Base-by-base conservation (phyloP, 2,888 invertebrate genomes). In the Agelastica alni region DNA sequence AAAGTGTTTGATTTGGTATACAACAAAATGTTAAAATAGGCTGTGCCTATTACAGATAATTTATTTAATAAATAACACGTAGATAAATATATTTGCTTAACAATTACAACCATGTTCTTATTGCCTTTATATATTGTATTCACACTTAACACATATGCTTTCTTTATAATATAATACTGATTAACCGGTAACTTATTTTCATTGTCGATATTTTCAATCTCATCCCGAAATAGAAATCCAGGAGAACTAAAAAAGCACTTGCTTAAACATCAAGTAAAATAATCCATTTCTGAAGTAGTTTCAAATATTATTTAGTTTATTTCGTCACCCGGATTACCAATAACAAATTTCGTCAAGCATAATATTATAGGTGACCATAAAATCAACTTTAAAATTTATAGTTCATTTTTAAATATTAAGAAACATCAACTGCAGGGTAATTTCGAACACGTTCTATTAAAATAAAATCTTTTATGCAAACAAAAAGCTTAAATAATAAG, bases 1-100 rank as follows among this genome's bases (percentile, higher is more conserved):
- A 68, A 62, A 69, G 68, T 69, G 67, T 70, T 68, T 66, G 65
- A 63, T 61, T 61, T 60, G 44, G 57, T 44, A 49, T 51, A 12
- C 9, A 54, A 54, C 56, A 52, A 53, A 56, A 54, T 51, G 51
- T 17, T 10, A 20, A 20, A 20, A 18, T 20, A 39, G 48, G 41
- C 43, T 26, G 45, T 56, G 42, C 52, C 47, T 44, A 52, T 56
- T 56, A 52, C 44, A 53, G 45, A 51, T 49, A 47, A 51, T 28
- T 44, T 55, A 53, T 31, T 49, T 48, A 58, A 58, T 53, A 57
- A 51, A 53, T 47, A 48, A 59, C 56, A 55, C 49, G 54, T 57
- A 59, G 56, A 53, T 59, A 47, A 48, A 55, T 51, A 55, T 60
- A 55, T 53, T 42, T 54, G 52, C 46, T 58, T 53, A 61, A 61